These are phyloP conservation scores for Drosophila repletoides DNA, from an alignment of 1,140 invertebrate species.

Conservation along the genomic window DNA sequence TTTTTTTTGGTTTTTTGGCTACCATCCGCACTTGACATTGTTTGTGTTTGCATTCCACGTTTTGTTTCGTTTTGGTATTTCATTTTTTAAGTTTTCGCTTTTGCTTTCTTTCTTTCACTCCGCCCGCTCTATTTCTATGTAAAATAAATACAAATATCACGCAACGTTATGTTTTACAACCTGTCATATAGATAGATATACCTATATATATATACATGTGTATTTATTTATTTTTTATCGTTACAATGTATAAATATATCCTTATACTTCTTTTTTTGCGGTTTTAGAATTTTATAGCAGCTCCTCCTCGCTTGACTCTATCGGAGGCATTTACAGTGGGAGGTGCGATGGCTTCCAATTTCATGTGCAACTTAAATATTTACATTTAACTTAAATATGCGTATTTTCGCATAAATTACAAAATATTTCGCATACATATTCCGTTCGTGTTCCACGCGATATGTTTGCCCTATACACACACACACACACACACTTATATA, in stretches of 20 bases:
- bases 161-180: conserved; percentile 66
- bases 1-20: conserved; percentile 23
- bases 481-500: neutral
- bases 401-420: conserved; percentile 74
- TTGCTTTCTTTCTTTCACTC: neutral
- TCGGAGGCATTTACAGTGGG: conserved; percentile 69
- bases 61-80: conserved; percentile 4
- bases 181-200: conserved; percentile 35
- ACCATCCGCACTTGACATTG: conserved; percentile 52
- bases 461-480: conserved; percentile 38
- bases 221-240: conserved; percentile 29
- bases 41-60: conserved; percentile 47
- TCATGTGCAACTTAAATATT: conserved; percentile 76
- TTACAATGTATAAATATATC: neutral
- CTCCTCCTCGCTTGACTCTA: conserved; percentile 39
- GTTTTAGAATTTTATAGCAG: conserved; percentile 72
- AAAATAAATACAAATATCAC: conserved; percentile 69
- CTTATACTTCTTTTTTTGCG: conserved; percentile 41
- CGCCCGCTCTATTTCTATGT: conserved; percentile 8
- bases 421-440: conserved; percentile 54
- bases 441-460: conserved; percentile 55
- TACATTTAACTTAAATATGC: conserved; percentile 76
- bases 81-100: conserved; percentile 43
- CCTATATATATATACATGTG: conserved; percentile 11
- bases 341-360: conserved; percentile 65